Conservation (phyloP, 2,113 vertebrate genomes). For the Nyctibius bracteatus region DNA sequence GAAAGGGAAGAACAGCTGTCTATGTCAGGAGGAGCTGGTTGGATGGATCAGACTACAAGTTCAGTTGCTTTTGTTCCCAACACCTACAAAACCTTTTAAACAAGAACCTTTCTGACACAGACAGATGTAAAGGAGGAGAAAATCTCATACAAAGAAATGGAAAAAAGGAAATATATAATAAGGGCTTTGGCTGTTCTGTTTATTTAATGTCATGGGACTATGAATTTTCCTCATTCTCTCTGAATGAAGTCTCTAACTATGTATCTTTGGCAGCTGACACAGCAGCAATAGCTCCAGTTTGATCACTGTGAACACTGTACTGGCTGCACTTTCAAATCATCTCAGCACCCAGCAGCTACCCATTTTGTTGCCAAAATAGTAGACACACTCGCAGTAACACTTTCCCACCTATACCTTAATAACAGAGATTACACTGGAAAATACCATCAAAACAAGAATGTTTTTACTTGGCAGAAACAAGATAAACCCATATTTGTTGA, state of each 20-base stretch:
- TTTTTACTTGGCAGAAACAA: neutral
- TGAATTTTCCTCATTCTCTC: neutral
- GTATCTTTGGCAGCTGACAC: neutral
- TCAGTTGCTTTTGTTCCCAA: slow-evolving; percentile 2
- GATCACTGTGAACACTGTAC: neutral
- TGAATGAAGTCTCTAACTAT: neutral
- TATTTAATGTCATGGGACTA: neutral
- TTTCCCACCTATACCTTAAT: neutral
- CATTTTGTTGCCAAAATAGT: neutral
- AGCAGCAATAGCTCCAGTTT: neutral
- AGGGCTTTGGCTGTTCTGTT: neutral
- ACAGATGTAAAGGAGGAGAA: neutral
- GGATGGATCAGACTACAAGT: neutral
- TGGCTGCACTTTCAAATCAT: neutral
- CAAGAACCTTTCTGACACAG: neutral
- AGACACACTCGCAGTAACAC: neutral
- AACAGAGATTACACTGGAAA: neutral
- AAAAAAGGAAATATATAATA: neutral
- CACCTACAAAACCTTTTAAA: neutral
- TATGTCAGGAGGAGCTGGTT: neutral
- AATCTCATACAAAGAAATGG: neutral
- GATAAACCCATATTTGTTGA: neutral
- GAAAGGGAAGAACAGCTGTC: slow-evolving; percentile 35
- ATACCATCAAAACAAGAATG: neutral
- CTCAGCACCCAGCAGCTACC: neutral